Evolutionary conservation across 1,140 invertebrate genomes (phyloP), one percentile per base, ranked within the genome.

Genomic region (Drosophila baimaii): DNA sequence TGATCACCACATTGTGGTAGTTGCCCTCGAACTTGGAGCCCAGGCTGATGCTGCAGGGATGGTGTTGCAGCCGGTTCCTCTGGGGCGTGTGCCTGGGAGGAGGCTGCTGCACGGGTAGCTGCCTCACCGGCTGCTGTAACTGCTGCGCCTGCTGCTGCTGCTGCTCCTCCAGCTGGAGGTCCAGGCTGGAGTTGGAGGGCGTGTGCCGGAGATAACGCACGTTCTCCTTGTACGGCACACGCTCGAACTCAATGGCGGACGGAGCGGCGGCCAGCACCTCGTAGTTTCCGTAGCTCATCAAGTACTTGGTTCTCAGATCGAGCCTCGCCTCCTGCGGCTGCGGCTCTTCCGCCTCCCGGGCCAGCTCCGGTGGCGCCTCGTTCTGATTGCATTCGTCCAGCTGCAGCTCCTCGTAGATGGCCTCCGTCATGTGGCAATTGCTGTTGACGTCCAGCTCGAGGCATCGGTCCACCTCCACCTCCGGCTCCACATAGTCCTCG

Each of bases 131-230:
- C 35, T 62, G 44, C 9, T 62, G 49, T 15, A 61, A 44, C 57
- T 9, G 27, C 41, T 68, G 31, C 57, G 12, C 44, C 5, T 78
- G 47, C 29, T 27, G 21, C 5, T 29, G 35, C 7, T 59, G 47
- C 19, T 71, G 70, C 23, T 62, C 62, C 49, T 81, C 66, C 43
- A 71, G 21, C 7, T 66, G 64, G 33, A 88, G 46, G 25, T 91
- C 82, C 33, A 90, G 35, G 21, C 91, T 91, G 33, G 88, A 90
- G 44, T 82, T 91, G 43, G 89, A 86, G 47, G 91, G 91, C 13
- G 91, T 91, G 68, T 90, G 90, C 3, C 91, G 65, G 0, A 92
- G 56, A 55, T 92, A 92, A 29, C 89, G 82, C 8, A 92, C 79
- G 39, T 91, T 85, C 33, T 79, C 68, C 62, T 74, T 79, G 62